These are phyloP conservation scores for Tachina lurida DNA, from an alignment of 2,888 invertebrate genomes.

Conservation along the genomic window DNA sequence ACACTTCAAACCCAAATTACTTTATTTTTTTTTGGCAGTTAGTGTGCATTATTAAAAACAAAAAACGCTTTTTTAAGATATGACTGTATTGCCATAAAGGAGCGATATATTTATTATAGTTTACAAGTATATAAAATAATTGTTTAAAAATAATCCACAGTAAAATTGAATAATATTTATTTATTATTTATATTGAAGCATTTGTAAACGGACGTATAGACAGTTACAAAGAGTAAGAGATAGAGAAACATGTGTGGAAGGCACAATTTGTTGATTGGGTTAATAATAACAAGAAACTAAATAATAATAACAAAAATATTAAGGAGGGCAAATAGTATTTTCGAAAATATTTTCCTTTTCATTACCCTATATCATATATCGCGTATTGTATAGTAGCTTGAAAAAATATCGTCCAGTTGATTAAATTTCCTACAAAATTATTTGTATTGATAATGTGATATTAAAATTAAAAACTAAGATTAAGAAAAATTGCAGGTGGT, in stretches of 20 bases:
- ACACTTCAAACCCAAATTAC: no score
- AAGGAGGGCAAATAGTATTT: neutral
- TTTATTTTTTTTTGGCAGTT: no score
- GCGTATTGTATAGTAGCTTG: neutral
- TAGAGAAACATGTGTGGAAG: slow-evolving; percentile 14
- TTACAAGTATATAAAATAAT: slow-evolving; percentile 14
- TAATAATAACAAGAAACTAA: slow-evolving; percentile 4
- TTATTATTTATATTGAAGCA: slow-evolving; percentile 46
- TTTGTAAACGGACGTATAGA: slow-evolving; percentile 42
- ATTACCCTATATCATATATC: slow-evolving; percentile 5
- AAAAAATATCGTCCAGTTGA: no score
- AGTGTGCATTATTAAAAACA: no score
- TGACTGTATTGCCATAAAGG: no score
- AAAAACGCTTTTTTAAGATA: no score
- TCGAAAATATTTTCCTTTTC: neutral
- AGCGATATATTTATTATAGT: slow-evolving; percentile 30
- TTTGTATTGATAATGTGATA: no score
- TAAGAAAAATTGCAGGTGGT: no score
- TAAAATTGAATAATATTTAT: slow-evolving; percentile 47
- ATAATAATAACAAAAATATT: neutral
- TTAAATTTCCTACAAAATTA: no score
- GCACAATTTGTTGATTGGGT: slow-evolving; percentile 8
- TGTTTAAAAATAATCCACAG: slow-evolving; percentile 48
- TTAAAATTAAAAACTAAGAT: no score
- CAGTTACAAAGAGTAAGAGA: slow-evolving; percentile 22